Conservation (phyloP, 2,888 invertebrate genomes). For the Mellilla xanthometata region DNA sequence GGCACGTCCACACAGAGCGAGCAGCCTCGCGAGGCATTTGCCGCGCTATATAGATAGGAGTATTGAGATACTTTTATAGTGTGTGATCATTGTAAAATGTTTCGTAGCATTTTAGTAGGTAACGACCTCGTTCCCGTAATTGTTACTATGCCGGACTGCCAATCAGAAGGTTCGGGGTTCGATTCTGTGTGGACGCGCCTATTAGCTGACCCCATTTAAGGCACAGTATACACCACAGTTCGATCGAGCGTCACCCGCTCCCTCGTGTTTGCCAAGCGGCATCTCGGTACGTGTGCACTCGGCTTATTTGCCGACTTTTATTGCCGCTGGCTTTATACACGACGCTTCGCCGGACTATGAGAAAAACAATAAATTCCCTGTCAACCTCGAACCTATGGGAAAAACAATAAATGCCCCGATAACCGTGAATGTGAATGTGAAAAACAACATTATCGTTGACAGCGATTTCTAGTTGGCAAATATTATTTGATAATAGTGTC, state of each 20-base stretch:
- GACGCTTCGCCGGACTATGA: constrained; percentile 29
- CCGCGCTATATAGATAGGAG: no score
- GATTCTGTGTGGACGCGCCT: no score
- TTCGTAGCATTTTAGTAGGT: no score
- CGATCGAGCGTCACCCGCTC: constrained; percentile 27
- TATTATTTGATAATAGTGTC: constrained; percentile 39
- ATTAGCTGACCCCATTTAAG: no score
- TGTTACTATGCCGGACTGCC: no score
- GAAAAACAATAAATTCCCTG: constrained; percentile 38
- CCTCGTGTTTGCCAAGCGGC: constrained; percentile 57
- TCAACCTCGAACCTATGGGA: constrained; percentile 28
- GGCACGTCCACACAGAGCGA: no score
- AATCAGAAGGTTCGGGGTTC: no score
- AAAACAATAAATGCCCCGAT: constrained; percentile 41
- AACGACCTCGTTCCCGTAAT: no score
- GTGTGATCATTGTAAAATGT: no score
- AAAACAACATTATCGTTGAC: constrained; percentile 51
- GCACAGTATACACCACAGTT: no score
- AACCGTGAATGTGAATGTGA: constrained; percentile 28
- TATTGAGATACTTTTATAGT: no score
- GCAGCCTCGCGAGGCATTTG: no score
- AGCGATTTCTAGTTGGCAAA: constrained; percentile 32
- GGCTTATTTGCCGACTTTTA: constrained; percentile 28
- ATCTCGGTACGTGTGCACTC: constrained; percentile 37
- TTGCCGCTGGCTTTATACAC: constrained; percentile 27